Evolutionary conservation across 2,113 vertebrate genomes (phyloP).

Genomic region (Erythrolamprus reginae): DNA sequence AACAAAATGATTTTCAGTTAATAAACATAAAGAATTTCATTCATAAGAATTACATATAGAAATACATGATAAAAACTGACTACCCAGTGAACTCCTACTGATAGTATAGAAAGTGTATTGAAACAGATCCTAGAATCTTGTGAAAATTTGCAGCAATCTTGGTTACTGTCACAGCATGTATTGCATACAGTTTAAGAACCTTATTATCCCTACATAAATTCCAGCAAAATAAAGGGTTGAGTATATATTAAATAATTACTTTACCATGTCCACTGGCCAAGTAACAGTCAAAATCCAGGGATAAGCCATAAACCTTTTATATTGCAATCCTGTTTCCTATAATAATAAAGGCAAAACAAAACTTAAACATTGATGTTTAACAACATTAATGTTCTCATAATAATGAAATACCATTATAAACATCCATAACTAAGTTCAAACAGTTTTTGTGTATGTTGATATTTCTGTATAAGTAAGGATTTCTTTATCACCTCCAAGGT

Average conservation of each 20-base stretch:
- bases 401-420: background rate
- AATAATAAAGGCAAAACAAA: conserved; percentile 27
- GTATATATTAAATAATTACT: background rate
- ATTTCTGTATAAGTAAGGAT: background rate
- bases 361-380: background rate
- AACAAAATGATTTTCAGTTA: background rate
- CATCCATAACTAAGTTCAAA: background rate
- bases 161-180: too few species aligned
- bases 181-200: background rate
- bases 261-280: conserved; percentile 84
- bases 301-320: conserved; percentile 87
- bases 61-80: background rate
- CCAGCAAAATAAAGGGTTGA: background rate
- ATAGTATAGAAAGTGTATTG: background rate
- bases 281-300: conserved; percentile 93
- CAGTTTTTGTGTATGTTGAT: background rate
- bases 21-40: background rate
- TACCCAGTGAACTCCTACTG: background rate
- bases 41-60: background rate
- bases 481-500: background rate
- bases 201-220: background rate
- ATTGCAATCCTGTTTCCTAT: conserved; percentile 82
- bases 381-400: background rate
- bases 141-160: background rate
- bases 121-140: background rate